These are phyloP conservation scores for Stichopus horrens DNA, from an alignment of 53 echinoderm and acorn worm genomes.

Conservation along the genomic window DNA sequence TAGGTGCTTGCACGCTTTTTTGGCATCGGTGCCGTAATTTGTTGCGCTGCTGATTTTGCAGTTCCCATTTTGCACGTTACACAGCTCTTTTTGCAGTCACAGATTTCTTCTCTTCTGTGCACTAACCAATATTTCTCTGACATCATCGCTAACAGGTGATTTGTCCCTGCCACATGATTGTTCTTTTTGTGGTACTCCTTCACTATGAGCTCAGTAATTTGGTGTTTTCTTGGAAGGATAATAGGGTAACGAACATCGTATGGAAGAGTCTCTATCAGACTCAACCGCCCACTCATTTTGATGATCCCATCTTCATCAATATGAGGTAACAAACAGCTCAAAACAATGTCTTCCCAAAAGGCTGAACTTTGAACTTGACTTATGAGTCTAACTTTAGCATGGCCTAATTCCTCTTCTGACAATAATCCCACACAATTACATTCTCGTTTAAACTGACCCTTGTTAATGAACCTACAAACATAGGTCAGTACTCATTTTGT, in stretches of 20 bases:
- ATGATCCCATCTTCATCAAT: background rate
- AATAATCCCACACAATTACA: too few relatives aligned
- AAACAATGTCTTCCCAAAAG: too few relatives aligned
- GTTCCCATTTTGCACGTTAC: background rate
- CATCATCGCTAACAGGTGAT: constrained; percentile 24
- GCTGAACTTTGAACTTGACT: too few relatives aligned
- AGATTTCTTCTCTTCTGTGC: background rate
- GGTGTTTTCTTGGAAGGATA: constrained; percentile 7
- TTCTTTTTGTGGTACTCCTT: background rate
- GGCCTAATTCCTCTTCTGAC: too few relatives aligned
- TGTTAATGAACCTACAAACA: too few relatives aligned
- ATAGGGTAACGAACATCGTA: constrained; percentile 10
- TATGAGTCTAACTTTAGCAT: too few relatives aligned
- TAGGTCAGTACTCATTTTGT: too few relatives aligned
- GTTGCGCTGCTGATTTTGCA: background rate
- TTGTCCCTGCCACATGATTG: constrained; percentile 33
- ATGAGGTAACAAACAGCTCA: background rate
- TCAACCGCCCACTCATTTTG: background rate
- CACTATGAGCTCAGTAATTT: background rate
- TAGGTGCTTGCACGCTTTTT: background rate
- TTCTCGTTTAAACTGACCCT: too few relatives aligned
- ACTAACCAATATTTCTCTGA: constrained; percentile 19
- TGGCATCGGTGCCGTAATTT: constrained; percentile 32
- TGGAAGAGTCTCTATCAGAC: background rate
- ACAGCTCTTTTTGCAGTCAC: constrained; percentile 20